Conservation (phyloP, 2,888 invertebrate genomes). For the Netelia melanura region DNA sequence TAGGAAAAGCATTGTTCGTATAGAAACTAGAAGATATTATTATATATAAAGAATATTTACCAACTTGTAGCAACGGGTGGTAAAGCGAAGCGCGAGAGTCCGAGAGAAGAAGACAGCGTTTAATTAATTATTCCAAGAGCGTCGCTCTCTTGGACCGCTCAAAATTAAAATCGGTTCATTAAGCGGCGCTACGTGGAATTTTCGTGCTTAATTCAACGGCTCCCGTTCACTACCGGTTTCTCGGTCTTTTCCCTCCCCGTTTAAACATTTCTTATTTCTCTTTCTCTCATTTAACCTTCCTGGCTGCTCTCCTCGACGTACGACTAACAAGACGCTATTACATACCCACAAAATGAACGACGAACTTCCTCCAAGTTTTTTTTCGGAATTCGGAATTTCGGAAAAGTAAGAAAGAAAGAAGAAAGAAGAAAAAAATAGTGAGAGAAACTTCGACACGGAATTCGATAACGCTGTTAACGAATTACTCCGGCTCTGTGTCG, state of each 20-base stretch:
- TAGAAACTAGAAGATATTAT: background rate
- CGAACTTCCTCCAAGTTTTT: too few relatives aligned
- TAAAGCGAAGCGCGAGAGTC: constrained; percentile 35
- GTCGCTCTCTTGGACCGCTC: constrained; percentile 67
- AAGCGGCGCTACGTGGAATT: constrained; percentile 76
- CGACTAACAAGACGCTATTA: too few relatives aligned
- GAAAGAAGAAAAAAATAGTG: background rate
- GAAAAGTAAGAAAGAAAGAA: too few relatives aligned
- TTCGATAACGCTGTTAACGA: constrained; percentile 55
- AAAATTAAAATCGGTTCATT: constrained; percentile 80
- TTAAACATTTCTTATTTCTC: constrained; percentile 2
- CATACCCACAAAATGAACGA: too few relatives aligned
- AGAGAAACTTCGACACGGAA: background rate
- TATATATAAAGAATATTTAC: background rate
- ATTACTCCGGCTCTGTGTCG: constrained; percentile 34
- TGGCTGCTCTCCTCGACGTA: background rate
- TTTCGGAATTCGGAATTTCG: too few relatives aligned
- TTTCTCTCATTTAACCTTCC: background rate
- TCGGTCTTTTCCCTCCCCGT: constrained; percentile 11
- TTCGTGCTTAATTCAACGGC: constrained; percentile 61
- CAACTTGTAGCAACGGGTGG: background rate
- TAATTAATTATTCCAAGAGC: constrained; percentile 77
- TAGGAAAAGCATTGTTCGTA: too few relatives aligned
- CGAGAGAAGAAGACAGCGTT: constrained; percentile 42
- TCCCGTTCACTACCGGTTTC: constrained; percentile 69